These are phyloP conservation scores for Eudorcas thomsonii DNA, from an alignment of 2,113 vertebrate genomes.

Conservation along the genomic window DNA sequence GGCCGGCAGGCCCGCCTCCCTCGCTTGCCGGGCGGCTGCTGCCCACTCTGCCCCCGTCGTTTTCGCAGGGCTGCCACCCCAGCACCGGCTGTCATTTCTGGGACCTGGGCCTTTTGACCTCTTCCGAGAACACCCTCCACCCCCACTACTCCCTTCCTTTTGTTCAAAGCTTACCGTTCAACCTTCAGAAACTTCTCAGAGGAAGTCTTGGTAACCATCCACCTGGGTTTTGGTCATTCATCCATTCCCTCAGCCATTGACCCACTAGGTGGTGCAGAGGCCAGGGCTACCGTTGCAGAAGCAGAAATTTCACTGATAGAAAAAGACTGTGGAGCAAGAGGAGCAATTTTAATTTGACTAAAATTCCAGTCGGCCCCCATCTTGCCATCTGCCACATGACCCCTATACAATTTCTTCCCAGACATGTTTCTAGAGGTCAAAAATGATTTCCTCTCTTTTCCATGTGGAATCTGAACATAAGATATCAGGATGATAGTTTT, in stretches of 20 bases:
- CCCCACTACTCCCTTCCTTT: not conserved
- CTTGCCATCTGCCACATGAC: not conserved
- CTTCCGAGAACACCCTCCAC: not conserved
- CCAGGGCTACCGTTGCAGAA: not conserved
- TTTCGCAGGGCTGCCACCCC: no score
- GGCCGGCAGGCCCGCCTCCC: not conserved
- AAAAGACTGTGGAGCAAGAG: not conserved
- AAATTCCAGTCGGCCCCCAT: not conserved
- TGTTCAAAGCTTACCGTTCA: not conserved
- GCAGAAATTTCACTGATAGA: not conserved
- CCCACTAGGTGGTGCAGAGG: not conserved
- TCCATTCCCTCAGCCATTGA: not conserved
- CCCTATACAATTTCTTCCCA: not conserved
- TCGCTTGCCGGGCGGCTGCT: not conserved
- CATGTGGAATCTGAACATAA: not conserved
- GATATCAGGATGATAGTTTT: not conserved
- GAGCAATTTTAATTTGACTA: not conserved
- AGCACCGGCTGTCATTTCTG: not conserved
- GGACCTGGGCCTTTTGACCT: not conserved
- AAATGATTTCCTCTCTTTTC: not conserved
- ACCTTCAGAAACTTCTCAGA: not conserved
- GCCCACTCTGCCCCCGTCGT: not conserved
- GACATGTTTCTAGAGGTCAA: not conserved
- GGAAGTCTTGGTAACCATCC: no score
- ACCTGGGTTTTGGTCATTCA: not conserved